Evolutionary conservation across 2,113 vertebrate species (phyloP), one percentile per base, ranked within the genome.

Genomic region (Misgurnus mizolepis): DNA sequence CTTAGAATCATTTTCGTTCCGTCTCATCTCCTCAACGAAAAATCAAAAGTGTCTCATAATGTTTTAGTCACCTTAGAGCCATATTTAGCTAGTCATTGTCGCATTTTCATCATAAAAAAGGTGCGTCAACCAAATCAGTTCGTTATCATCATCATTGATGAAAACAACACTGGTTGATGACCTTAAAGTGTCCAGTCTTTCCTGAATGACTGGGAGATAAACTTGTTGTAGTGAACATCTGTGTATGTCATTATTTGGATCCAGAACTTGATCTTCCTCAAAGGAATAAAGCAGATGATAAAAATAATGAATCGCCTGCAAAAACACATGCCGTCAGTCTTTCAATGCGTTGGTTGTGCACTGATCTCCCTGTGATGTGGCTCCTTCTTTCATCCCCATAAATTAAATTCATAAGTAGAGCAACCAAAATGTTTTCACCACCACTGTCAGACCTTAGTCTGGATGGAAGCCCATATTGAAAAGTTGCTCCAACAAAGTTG

Each of bases 191-290:
- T 27, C 11, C 34, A 72, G 17, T 58, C 34, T 58, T 34, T 72
- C 53, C 53, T 27, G 34, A 41, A 56, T 72, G 27, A n/a, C 70
- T 58, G 70, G 70, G 5, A 72, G 34, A 15, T 58, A 58, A 62
- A 62, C 22, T 12, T 47, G 45, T 47, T 61, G 4, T 61, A 61
- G 3, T 10, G n/a, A 61, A 34, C 3, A 61, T 62, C 60, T 62
- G 60, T 34, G 22, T 62, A 64, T 64, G 5, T 40, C 34, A 39
- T 64, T 64, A 6, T 64, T 12, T 6, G 27, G 34, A 64, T 40
- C 61, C 27, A 64, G 61, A 14, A 64, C 15, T 64, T 64, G 61
- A 0, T 64, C 5, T 6, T 15, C 61, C 34, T 64, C 34, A 64
- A 40, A 64, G 27, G 0, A 2, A 64, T 64, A 64, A 14, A 64